Evolutionary conservation across 1,140 invertebrate genomes (phyloP).

Genomic region (Littorina saxatilis): DNA sequence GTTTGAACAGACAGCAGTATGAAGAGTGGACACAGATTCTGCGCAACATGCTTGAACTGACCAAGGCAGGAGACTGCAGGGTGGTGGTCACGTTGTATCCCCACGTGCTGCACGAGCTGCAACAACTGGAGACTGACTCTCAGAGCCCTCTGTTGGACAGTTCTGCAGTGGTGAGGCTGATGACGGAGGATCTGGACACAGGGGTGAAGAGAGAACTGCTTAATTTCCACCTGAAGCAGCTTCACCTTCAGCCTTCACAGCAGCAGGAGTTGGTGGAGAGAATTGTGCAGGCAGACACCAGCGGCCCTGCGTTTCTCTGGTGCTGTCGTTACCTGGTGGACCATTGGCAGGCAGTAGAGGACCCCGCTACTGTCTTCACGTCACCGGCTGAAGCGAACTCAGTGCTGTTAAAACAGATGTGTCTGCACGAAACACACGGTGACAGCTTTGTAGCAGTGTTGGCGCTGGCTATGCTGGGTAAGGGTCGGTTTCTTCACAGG

Average conservation of each 20-base stretch:
- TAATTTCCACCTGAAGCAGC: not conserved
- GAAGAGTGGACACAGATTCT: no score
- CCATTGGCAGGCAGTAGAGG: no score
- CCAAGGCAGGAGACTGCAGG: no score
- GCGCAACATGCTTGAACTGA: no score
- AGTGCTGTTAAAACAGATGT: not conserved
- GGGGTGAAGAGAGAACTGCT: no score
- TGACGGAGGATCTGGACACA: no score
- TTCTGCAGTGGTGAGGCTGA: not conserved
- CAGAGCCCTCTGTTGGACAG: not conserved
- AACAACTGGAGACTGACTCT: not conserved
- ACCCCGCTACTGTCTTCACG: not conserved
- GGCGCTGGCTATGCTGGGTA: constrained; percentile 16
- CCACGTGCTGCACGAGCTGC: constrained; percentile 13
- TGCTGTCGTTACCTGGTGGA: no score
- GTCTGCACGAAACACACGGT: not conserved
- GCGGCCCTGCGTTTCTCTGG: no score
- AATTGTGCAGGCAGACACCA: no score
- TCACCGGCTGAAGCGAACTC: constrained; percentile 6
- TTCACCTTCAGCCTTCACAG: not conserved
- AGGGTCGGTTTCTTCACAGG: not conserved
- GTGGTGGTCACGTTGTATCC: constrained; percentile 18
- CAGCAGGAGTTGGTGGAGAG: no score
- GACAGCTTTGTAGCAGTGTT: not conserved
- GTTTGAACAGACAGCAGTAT: no score